phyloP scores from a whole-genome alignment of 2,113 vertebrate species.

The Tor tambroides region DNA sequence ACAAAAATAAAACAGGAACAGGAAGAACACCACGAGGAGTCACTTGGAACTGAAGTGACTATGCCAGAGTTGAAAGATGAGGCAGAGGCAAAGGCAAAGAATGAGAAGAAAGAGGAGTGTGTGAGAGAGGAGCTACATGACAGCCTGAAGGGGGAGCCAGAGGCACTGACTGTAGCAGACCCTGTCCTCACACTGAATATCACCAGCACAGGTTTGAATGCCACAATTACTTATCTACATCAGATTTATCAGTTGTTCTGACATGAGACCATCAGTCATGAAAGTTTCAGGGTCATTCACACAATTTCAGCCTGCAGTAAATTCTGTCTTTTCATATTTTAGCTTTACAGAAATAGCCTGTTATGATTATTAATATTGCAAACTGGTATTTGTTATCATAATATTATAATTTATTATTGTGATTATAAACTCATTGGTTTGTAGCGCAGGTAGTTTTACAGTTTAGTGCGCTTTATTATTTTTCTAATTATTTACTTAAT shows the following conservation, averaged over 20 bases:
- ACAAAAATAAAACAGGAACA: conserved; percentile 72
- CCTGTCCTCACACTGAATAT: conserved; percentile 91
- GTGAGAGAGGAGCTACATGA: conserved; percentile 8
- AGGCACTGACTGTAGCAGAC: conserved; percentile 90
- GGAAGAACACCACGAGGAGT: conserved; percentile 62
- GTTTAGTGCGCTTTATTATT: neutral
- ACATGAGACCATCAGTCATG: neutral
- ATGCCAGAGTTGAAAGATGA: neutral
- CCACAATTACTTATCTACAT: neutral
- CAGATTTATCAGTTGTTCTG: neutral
- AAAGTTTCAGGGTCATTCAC: neutral
- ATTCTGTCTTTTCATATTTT: too few relatives aligned
- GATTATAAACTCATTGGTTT: too few relatives aligned
- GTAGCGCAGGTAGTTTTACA: neutral
- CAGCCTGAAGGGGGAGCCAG: conserved; percentile 86
- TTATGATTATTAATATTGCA: neutral
- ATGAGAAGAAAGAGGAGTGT: conserved; percentile 60
- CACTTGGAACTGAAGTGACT: conserved; percentile 53
- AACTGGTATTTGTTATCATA: neutral
- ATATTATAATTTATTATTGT: neutral
- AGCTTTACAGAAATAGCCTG: neutral
- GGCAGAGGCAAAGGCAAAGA: conserved; percentile 64
- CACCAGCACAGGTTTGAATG: conserved; percentile 79
- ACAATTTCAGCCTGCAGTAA: neutral
- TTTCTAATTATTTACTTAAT: neutral